A percentile compares a stretch with the other conserved stretches of the same genome.
phyloP scores from a whole-genome alignment of 2,113 vertebrate species.

The Periophthalmus modestus region DNA sequence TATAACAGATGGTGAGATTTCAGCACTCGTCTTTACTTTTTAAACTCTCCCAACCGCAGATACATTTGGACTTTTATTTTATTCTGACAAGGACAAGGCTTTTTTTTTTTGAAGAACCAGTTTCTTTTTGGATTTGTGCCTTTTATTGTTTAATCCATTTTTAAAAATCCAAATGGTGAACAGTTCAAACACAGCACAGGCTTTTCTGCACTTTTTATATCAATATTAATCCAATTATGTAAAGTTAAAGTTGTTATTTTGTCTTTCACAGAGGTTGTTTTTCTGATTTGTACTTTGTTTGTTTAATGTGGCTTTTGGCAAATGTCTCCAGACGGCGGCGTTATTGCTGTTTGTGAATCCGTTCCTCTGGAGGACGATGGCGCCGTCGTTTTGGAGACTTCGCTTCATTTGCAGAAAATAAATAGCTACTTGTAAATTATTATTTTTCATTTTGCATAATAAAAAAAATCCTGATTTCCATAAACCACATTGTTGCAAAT shows the following conservation, averaged over 20 bases:
- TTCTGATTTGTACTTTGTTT: neutral
- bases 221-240: neutral
- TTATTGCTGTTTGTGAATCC: neutral
- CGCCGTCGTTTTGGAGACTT: neutral
- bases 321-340: neutral
- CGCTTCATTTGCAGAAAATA: constrained; percentile 6
- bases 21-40: too few relatives aligned
- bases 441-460: constrained; percentile 1
- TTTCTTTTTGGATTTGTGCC: too few relatives aligned
- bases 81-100: too few relatives aligned
- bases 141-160: too few relatives aligned
- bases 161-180: too few relatives aligned
- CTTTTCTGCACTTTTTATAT: too few relatives aligned
- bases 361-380: constrained; percentile 2
- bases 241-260: neutral
- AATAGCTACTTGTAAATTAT: constrained; percentile 1
- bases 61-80: too few relatives aligned
- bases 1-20: too few relatives aligned
- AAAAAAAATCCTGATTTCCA: neutral
- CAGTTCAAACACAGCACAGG: too few relatives aligned
- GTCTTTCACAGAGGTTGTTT: neutral
- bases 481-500: neutral
- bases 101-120: too few relatives aligned
- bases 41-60: too few relatives aligned
- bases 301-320: neutral